Conservation (phyloP, 2,888 invertebrate species). For the Chymomyza amoena region DNA sequence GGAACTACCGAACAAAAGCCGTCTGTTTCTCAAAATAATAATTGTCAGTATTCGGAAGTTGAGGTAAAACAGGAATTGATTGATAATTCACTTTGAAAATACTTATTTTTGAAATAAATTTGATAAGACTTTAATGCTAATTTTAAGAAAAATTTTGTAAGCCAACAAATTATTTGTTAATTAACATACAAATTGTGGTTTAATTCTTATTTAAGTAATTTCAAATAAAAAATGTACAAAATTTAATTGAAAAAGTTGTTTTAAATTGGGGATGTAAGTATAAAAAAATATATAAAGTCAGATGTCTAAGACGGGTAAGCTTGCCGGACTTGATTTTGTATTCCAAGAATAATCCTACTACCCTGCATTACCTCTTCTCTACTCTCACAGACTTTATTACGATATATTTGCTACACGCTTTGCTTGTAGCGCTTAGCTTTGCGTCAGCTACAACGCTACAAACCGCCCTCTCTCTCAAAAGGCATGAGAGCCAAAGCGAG, state of each 20-base stretch:
- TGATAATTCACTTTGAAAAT: not conserved
- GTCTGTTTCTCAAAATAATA: not conserved
- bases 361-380: too few species aligned
- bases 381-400: too few species aligned
- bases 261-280: too few species aligned
- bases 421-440: too few species aligned
- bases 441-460: not conserved
- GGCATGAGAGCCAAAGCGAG: not conserved
- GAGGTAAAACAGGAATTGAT: not conserved
- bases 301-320: too few species aligned
- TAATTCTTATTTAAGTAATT: too few species aligned
- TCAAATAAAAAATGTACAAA: too few species aligned
- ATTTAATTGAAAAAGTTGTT: too few species aligned
- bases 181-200: not conserved
- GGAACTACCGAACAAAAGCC: not conserved
- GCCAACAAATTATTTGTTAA: not conserved
- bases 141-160: not conserved
- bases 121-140: not conserved
- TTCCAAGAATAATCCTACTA: too few species aligned
- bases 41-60: not conserved
- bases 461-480: not conserved
- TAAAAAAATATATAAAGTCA: too few species aligned
- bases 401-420: not conserved
- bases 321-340: too few species aligned
- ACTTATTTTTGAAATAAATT: not conserved